Evolutionary conservation across 2,113 vertebrate genomes (phyloP).

Genomic region (Nibea coibor): DNA sequence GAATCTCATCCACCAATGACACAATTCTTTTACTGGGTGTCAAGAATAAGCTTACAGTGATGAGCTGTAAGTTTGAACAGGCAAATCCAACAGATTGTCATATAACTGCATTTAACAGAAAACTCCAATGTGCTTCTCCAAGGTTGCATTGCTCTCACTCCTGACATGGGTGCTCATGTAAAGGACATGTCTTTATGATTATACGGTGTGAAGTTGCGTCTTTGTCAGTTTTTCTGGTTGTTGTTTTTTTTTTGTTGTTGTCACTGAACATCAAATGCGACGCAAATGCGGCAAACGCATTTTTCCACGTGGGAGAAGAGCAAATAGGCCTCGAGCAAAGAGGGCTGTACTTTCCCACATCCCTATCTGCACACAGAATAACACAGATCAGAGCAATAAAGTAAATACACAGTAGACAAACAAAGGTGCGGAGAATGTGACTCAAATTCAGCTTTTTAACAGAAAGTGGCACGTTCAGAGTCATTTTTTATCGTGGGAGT

Average conservation of each 20-base stretch:
- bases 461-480: neutral
- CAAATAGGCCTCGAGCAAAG: neutral
- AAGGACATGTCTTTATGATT: constrained; percentile 19
- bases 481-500: neutral
- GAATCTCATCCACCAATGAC: neutral
- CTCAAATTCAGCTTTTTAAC: neutral
- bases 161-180: constrained; percentile 1
- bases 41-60: neutral
- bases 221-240: constrained; percentile 8
- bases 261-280: neutral
- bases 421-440: neutral
- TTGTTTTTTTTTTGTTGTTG: constrained; percentile 7
- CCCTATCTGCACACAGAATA: neutral
- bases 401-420: neutral
- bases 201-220: neutral
- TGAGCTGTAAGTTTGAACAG: neutral
- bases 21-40: neutral
- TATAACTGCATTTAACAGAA: constrained; percentile 15
- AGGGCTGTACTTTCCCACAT: constrained; percentile 34
- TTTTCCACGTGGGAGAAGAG: constrained; percentile 20
- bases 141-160: constrained; percentile 21
- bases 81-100: constrained; percentile 8
- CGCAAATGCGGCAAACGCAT: constrained; percentile 1
- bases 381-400: neutral
- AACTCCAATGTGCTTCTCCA: neutral